A percentile compares a stretch with the other conserved stretches of the same genome.
Conservation (phyloP, 1,140 invertebrate genomes). For the Delia radicum region DNA sequence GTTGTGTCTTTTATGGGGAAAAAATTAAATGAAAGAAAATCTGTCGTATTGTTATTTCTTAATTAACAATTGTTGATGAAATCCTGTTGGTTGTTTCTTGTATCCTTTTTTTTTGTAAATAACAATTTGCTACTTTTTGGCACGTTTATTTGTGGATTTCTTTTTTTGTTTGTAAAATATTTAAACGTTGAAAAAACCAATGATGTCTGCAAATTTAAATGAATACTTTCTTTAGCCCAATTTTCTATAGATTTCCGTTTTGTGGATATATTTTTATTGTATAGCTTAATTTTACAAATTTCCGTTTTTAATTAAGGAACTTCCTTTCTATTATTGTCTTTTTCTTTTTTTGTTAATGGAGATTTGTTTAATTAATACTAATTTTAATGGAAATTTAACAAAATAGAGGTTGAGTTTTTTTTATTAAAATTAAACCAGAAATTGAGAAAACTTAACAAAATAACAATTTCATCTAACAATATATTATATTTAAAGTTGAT, state of each 20-base stretch:
- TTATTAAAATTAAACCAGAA: too few relatives aligned
- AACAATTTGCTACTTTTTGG: not conserved
- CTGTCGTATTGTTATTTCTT: not conserved
- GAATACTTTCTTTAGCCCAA: not conserved
- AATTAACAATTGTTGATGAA: not conserved
- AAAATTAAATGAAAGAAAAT: not conserved
- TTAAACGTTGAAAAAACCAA: not conserved
- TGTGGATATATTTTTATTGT: not conserved
- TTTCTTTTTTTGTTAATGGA: not conserved
- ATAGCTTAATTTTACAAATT: not conserved
- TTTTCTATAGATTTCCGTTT: not conserved
- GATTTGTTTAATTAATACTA: not conserved
- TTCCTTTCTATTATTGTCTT: not conserved
- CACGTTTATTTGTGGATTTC: not conserved
- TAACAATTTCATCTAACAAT: too few relatives aligned
- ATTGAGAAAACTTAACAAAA: too few relatives aligned
- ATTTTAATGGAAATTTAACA: not conserved
- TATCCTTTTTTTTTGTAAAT: not conserved
- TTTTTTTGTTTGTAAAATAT: not conserved
- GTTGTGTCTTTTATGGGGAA: not conserved
- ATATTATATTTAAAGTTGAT: too few relatives aligned
- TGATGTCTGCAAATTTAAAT: not conserved
- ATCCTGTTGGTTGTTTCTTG: not conserved
- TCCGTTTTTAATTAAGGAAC: not conserved
- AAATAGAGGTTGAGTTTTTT: too few relatives aligned